Evolutionary conservation across 2,113 vertebrate species (phyloP), one percentile per base, ranked within the genome.

Genomic region (Ancistrus triradiatus): DNA sequence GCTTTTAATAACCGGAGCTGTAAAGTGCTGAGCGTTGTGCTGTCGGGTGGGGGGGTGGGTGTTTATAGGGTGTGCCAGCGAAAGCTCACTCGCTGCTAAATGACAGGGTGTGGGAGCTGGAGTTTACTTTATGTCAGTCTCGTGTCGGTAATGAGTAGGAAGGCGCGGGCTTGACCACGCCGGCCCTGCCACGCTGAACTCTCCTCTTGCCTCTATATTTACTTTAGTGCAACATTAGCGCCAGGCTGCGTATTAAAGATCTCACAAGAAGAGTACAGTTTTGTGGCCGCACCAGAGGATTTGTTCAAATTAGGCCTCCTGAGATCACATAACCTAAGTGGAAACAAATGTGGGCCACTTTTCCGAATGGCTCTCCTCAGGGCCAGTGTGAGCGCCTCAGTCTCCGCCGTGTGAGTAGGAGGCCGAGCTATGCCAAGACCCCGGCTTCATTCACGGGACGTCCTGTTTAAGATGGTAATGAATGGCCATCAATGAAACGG

Each of bases 401-500:
- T 74, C 48, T 73, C 42, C 72, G 79, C 58, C 72, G 74, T 68
- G 69, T 80, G 84, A 81, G 91, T 91, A 87, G 93, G 94, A 91
- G 88, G 85, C 81, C 79, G 53, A 87, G 88, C 84, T 90, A 90
- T 95, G 94, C 91, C 90, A 87, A 88, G 87, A 90, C 88, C 88
- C 81, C 83, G 63, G 83, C 89, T 90, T 90, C 90, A 93, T 95
- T 95, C 89, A 95, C 83, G 76, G 84, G 86, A 83, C 80, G 70
- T 87, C 90, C 85, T 86, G 91, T 92, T 91, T 88, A 89, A 85
- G 89, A 88, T 90, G 90, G 86, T 90, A 91, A 90, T 91, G 88
- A 95, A 93, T 90, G 90, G 84, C 80, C 82, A 84, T 91, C 88
- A 89, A 89, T 91, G 92, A 88, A 90, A 89, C 87, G 85, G 89